A percentile compares a stretch with the other conserved stretches of the same genome.
Conservation (phyloP, 2,113 vertebrate species). For the Psammodynastes pulverulentus region DNA sequence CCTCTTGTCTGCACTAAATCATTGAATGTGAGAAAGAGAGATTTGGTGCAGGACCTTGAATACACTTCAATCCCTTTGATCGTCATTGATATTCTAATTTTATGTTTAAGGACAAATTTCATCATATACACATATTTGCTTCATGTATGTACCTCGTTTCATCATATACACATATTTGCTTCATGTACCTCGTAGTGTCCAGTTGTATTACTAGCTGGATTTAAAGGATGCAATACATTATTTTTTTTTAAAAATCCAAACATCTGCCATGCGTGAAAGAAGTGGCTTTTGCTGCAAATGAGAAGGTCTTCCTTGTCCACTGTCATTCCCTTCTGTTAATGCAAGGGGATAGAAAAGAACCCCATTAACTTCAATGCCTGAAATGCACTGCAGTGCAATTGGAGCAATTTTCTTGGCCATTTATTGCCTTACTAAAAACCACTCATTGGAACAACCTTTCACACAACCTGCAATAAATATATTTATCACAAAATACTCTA, state of each 20-base stretch:
- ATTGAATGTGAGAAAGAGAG: background rate
- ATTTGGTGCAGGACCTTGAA: background rate
- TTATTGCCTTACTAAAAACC: constrained; percentile 39
- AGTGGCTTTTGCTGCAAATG: background rate
- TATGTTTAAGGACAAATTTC: background rate
- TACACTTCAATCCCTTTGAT: background rate
- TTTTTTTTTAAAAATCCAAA: background rate
- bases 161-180: background rate
- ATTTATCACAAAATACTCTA: constrained; percentile 35
- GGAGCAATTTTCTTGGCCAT: constrained; percentile 20
- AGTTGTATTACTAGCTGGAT: background rate
- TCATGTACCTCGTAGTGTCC: background rate
- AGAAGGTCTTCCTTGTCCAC: rapidly evolving
- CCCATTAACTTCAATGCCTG: background rate
- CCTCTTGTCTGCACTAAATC: background rate
- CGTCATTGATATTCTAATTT: background rate
- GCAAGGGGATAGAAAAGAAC: rapidly evolving
- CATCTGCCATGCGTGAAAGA: background rate
- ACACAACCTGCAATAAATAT: constrained; percentile 12
- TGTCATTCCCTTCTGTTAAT: background rate
- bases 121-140: background rate
- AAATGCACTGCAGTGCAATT: background rate
- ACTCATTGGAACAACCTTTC: constrained; percentile 24
- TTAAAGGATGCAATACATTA: background rate
- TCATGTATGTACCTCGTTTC: background rate